These are phyloP conservation scores for Hirudinaria manillensis DNA, from an alignment of 2,888 invertebrate genomes.

Conservation along the genomic window DNA sequence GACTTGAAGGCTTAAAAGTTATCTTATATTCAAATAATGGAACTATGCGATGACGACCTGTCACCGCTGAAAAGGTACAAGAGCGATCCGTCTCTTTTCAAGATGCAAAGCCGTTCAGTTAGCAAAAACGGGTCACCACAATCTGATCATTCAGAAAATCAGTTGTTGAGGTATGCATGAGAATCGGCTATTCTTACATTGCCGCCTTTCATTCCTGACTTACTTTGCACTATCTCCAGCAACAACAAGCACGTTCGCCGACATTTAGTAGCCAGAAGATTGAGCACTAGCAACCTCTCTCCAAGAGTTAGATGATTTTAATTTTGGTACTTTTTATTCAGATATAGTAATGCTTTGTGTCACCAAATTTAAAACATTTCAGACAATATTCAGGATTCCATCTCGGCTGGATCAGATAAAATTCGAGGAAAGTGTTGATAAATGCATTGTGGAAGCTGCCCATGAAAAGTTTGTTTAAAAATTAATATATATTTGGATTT, in stretches of 20 bases:
- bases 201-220: no score
- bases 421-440: slow-evolving; percentile 14
- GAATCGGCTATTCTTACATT: no score
- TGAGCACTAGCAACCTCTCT: slow-evolving; percentile 11
- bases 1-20: not conserved
- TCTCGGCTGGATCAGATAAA: slow-evolving; percentile 16
- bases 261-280: slow-evolving; percentile 3
- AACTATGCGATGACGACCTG: not conserved
- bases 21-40: not conserved
- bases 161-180: not conserved
- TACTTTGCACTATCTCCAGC: no score
- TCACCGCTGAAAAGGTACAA: slow-evolving; percentile 9
- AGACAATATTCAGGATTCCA: slow-evolving; percentile 17
- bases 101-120: not conserved
- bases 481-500: not conserved
- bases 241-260: not conserved
- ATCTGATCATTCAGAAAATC: slow-evolving; percentile 2
- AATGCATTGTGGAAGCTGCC: slow-evolving; percentile 12
- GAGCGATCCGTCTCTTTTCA: slow-evolving; percentile 19
- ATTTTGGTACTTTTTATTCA: not conserved
- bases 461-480: slow-evolving; percentile 13
- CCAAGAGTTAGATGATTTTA: not conserved
- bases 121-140: not conserved
- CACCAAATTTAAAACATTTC: not conserved
- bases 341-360: not conserved